phyloP scores from a whole-genome alignment of 2,113 vertebrate genomes.

The Narcine bancroftii region DNA sequence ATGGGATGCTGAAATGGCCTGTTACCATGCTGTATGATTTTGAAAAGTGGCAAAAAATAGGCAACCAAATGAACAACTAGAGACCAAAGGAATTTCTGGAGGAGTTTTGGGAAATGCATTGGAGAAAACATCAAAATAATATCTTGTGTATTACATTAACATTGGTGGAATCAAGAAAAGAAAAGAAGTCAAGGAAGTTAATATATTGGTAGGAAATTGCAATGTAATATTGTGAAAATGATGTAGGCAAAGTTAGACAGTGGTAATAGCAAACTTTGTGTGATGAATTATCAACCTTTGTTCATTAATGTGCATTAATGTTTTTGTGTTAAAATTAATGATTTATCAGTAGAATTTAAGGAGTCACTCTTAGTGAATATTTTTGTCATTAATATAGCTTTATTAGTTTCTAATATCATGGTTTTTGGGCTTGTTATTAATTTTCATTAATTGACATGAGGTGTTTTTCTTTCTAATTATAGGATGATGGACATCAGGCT shows the following conservation, averaged over 20 bases:
- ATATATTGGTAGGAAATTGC: not conserved
- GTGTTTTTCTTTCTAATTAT: slow-evolving; percentile 35
- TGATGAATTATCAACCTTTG: not conserved
- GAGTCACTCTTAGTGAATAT: not conserved
- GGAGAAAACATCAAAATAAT: not conserved
- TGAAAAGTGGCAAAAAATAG: not conserved
- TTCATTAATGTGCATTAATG: not conserved
- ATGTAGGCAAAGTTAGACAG: not conserved
- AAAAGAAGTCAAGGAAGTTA: not conserved
- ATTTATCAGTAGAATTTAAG: not conserved
- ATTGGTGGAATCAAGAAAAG: not conserved
- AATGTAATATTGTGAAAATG: not conserved
- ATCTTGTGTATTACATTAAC: not conserved
- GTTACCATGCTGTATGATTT: too few relatives aligned
- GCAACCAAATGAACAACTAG: not conserved
- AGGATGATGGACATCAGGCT: slow-evolving; percentile 16
- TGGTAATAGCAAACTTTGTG: not conserved
- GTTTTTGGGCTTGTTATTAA: slow-evolving; percentile 16
- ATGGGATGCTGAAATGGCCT: too few relatives aligned
- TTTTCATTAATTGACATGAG: slow-evolving; percentile 31
- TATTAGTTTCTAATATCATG: slow-evolving; percentile 31
- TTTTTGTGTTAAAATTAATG: slow-evolving; percentile 14
- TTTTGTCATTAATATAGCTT: not conserved
- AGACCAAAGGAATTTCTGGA: not conserved
- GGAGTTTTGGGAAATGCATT: not conserved